Percentiles rank a stretch among this genome's conserved stretches.
Conservation (phyloP, 1,140 invertebrate genomes). For the Atta colombica region DNA sequence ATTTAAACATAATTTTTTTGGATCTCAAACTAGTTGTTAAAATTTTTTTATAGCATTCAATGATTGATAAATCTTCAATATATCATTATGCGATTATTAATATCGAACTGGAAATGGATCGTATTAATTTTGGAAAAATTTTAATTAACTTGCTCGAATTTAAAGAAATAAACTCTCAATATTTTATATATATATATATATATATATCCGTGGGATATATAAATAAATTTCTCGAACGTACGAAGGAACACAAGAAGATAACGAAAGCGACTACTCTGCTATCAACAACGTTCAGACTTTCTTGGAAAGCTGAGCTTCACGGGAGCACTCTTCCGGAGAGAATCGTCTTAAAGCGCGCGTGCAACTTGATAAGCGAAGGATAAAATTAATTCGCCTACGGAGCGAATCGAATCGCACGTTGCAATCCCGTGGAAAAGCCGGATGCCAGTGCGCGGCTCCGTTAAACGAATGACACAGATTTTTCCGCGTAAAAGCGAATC, state of each 20-base stretch:
- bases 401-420: constrained; percentile 54
- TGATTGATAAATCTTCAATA: not conserved
- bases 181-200: too few relatives aligned
- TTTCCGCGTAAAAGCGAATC: constrained; percentile 61
- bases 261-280: constrained; percentile 12
- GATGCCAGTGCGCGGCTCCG: constrained; percentile 48
- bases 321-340: constrained; percentile 31
- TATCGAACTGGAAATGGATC: not conserved
- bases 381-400: constrained; percentile 60
- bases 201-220: not conserved
- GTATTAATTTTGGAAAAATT: not conserved
- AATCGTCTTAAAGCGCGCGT: constrained; percentile 59
- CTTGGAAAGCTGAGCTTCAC: constrained; percentile 32
- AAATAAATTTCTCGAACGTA: constrained; percentile 3
- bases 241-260: not conserved
- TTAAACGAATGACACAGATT: constrained; percentile 64
- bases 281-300: constrained; percentile 42
- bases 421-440: constrained; percentile 51
- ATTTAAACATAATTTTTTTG: too few relatives aligned
- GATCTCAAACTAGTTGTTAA: too few relatives aligned
- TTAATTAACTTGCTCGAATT: not conserved
- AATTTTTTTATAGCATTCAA: not conserved
- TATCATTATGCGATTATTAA: not conserved
- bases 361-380: constrained; percentile 61
- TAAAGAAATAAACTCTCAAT: constrained; percentile 3